Conservation (phyloP, 2,797 vertebrate species). For the Orientallactaga sibirica region DNA sequence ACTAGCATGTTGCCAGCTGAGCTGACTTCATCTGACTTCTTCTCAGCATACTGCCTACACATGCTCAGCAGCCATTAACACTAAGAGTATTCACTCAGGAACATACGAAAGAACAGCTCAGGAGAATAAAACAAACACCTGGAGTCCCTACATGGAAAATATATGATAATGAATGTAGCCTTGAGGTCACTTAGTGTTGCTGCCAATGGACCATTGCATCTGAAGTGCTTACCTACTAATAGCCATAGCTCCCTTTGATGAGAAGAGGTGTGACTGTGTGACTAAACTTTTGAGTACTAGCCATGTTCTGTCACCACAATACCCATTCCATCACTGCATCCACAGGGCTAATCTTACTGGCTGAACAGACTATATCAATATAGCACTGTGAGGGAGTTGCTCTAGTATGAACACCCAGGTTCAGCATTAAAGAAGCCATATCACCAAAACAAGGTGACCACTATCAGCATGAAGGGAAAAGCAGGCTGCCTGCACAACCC, state of each 20-base stretch:
- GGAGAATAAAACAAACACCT: constrained; percentile 20
- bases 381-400: neutral
- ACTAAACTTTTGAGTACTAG: neutral
- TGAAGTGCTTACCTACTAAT: neutral
- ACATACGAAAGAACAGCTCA: neutral
- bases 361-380: neutral
- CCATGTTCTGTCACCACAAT: neutral
- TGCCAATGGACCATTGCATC: neutral
- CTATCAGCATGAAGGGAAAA: neutral
- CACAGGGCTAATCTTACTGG: neutral
- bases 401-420: neutral
- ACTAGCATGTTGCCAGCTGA: constrained; percentile 47
- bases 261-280: neutral
- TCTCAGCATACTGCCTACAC: neutral
- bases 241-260: neutral
- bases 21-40: neutral
- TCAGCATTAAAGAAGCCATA: neutral
- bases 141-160: neutral
- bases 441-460: neutral
- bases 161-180: neutral
- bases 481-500: neutral
- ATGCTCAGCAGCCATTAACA: constrained; percentile 15
- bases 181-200: neutral
- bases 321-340: neutral
- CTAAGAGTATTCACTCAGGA: constrained; percentile 52